phyloP scores from a whole-genome alignment of 2,797 vertebrate species.

The Tauraco hartlaubi region DNA sequence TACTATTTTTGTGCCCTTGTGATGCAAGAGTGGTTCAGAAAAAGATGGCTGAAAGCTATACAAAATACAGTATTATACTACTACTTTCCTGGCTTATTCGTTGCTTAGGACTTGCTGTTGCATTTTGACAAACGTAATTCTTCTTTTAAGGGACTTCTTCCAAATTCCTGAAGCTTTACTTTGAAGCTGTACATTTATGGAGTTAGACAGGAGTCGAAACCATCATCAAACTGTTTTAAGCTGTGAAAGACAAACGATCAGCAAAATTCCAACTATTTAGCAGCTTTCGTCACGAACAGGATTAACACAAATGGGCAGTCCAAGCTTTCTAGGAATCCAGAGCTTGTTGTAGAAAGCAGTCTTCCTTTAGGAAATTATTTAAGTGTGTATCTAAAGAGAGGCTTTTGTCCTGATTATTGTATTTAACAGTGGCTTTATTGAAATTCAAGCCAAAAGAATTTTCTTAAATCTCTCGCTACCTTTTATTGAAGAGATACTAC shows the following conservation, averaged over 20 bases:
- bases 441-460: neutral
- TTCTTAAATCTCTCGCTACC: neutral
- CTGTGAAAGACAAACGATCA: neutral
- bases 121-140: neutral
- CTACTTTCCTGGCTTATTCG: neutral
- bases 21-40: neutral
- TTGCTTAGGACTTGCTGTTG: neutral
- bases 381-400: neutral
- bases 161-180: neutral
- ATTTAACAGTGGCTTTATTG: neutral
- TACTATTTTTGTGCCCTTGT: neutral
- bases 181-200: neutral
- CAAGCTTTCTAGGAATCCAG: slow-evolving; percentile 42
- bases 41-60: neutral
- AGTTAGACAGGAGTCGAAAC: neutral
- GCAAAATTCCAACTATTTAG: neutral
- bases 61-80: neutral
- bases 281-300: neutral
- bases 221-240: slow-evolving; percentile 16
- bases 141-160: neutral
- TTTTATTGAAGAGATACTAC: neutral
- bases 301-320: neutral
- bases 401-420: neutral
- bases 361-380: neutral
- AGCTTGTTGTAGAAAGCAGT: slow-evolving; percentile 9